phyloP scores from a whole-genome alignment of 1,140 invertebrate species.

The Papilio machaon region DNA sequence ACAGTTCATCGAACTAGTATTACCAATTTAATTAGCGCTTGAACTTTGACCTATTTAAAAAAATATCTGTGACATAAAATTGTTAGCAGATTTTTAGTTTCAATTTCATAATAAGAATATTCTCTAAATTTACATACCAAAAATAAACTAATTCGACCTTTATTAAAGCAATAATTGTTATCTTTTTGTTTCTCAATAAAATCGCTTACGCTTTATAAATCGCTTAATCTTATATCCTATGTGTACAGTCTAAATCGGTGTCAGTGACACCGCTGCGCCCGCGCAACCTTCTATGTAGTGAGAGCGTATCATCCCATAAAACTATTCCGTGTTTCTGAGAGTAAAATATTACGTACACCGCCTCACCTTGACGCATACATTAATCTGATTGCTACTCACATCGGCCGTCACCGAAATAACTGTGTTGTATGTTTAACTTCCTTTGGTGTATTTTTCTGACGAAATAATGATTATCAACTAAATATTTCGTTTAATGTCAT shows the following conservation, averaged over 20 bases:
- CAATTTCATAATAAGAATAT: too few relatives aligned
- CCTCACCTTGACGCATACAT: constrained; percentile 23
- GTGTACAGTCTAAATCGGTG: constrained; percentile 44
- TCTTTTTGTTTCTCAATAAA: neutral
- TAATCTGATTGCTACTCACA: constrained; percentile 21
- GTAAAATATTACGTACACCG: constrained; percentile 52
- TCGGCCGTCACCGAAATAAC: constrained; percentile 17
- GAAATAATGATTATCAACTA: too few relatives aligned
- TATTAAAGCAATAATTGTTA: too few relatives aligned
- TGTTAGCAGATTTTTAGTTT: too few relatives aligned
- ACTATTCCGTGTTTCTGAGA: constrained; percentile 44
- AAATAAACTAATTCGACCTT: too few relatives aligned
- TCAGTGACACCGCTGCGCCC: constrained; percentile 67
- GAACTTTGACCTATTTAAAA: neutral
- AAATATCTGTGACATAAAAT: too few relatives aligned
- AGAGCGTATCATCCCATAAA: constrained; percentile 50
- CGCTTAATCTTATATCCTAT: constrained; percentile 43
- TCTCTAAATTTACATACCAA: too few relatives aligned
- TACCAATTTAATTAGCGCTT: neutral
- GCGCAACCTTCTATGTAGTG: constrained; percentile 62
- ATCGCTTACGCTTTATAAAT: constrained; percentile 20
- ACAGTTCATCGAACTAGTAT: neutral
- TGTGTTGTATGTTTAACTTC: neutral
- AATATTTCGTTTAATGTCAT: too few relatives aligned
- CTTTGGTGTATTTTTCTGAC: too few relatives aligned